Evolutionary conservation across 2,888 invertebrate genomes (phyloP), one percentile per base, ranked within the genome.

Genomic region (Epirrita christyi): DNA sequence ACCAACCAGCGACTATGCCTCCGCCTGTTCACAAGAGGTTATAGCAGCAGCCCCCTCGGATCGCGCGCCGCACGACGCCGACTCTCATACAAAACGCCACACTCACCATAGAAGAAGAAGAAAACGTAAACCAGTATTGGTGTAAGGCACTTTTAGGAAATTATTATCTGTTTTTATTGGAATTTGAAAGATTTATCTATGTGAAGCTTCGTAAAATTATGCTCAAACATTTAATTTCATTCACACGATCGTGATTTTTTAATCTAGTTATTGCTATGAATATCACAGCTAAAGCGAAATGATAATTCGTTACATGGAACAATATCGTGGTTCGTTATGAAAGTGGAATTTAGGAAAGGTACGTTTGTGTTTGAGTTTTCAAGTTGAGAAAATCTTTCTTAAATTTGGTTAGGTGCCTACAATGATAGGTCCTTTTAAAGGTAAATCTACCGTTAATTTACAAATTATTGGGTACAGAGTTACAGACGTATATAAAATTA

Each of bases 11-110:
- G 67, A 68, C 75, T 61, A 74, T 81, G 81, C 83, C 85, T 44
- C 87, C 88, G 63, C 85, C 85, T 66, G 76, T 78, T 55, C 82
- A 81, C 85, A 86, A 88, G 75, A 86, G 88, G 80, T 92, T 92
- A 89, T 91, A 92, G 90, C 92, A 92, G 79, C 84, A 73, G 75
- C 78, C 65, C 41, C 72, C 68, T 65, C 71, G 71, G 69, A 61
- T 46, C 60, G 66, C 55, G 70, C 64, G 59, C 61, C 59, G 67
- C 70, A 36, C 54, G 64, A 41, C 55, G 52, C 56, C 64, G 55
- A 67, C 70, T 59, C 71, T 61, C 63, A 56, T 59, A 42, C 46
- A 65, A 77, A 63, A 64, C 76, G 78, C 49, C 79, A 76, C 72
- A 68, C 71, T 47, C 80, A 75, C 57, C 83, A 79, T 68, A 81